Percentiles rank a stretch among this genome's conserved stretches.
These are phyloP conservation scores for Ips typographus DNA, from an alignment of 1,140 invertebrate species.

Conservation along the genomic window DNA sequence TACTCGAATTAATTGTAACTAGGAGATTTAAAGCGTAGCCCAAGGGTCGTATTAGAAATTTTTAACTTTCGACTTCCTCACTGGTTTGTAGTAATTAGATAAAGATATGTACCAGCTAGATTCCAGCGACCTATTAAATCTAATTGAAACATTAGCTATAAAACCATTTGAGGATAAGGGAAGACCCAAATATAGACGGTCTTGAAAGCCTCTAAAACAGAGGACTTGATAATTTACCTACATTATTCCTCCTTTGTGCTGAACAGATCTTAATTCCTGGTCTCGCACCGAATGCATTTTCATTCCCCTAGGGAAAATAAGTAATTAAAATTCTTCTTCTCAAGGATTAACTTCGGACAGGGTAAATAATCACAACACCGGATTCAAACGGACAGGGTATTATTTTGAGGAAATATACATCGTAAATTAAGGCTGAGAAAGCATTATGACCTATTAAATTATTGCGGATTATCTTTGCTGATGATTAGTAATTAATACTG, in stretches of 20 bases:
- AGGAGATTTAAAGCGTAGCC: slow-evolving; percentile 3
- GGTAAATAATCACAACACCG: slow-evolving; percentile 46
- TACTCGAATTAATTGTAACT: slow-evolving; percentile 11
- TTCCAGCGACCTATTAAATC: slow-evolving; percentile 29
- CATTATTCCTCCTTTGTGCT: slow-evolving; percentile 32
- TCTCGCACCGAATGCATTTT: slow-evolving; percentile 39
- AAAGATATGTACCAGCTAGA: slow-evolving; percentile 24
- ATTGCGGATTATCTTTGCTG: background rate
- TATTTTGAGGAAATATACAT: slow-evolving; percentile 36
- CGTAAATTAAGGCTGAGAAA: slow-evolving; percentile 13
- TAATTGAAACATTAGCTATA: slow-evolving; percentile 38
- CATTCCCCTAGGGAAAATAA: slow-evolving; percentile 43
- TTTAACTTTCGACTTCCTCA: background rate
- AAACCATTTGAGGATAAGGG: slow-evolving; percentile 34
- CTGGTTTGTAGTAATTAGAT: slow-evolving; percentile 26
- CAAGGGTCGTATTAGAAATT: background rate
- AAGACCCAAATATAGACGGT: slow-evolving; percentile 24
- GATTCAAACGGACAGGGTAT: slow-evolving; percentile 42
- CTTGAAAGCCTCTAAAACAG: slow-evolving; percentile 31
- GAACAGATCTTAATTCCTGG: slow-evolving; percentile 17
- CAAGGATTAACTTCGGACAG: slow-evolving; percentile 48
- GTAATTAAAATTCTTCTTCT: slow-evolving; percentile 50
- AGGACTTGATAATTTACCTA: slow-evolving; percentile 34
- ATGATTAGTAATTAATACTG: no score
- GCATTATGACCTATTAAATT: slow-evolving; percentile 16